Percentiles rank a stretch among this genome's conserved stretches.
Evolutionary conservation across 2,888 invertebrate genomes (phyloP).

Genomic region (Scaptodrosophila latifasciaeformis): DNA sequence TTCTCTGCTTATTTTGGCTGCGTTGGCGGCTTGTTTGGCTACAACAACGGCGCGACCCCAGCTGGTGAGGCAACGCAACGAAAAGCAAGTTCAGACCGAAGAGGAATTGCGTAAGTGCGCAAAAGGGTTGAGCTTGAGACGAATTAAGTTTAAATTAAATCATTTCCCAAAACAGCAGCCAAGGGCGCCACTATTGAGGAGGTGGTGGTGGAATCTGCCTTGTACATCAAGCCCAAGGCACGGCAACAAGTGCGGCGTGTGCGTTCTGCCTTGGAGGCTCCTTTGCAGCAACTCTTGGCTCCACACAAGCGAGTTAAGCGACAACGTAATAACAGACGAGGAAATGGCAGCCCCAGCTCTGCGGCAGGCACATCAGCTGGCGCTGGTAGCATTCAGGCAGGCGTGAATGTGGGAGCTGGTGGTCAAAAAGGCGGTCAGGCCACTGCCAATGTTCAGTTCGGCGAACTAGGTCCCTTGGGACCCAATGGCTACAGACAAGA

Average conservation of each 20-base stretch:
- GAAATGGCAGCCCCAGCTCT: constrained; percentile 6
- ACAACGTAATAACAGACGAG: constrained; percentile 19
- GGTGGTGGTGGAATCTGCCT: constrained; percentile 76
- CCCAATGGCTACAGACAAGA: constrained; percentile 52
- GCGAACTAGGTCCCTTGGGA: constrained; percentile 32
- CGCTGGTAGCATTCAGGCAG: constrained; percentile 35
- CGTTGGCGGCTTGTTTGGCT: constrained; percentile 30
- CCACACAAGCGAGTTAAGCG: constrained; percentile 66
- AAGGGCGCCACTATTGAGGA: constrained; percentile 74
- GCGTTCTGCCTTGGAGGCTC: constrained; percentile 34
- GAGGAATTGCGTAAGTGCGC: constrained; percentile 57
- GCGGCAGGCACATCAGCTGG: constrained; percentile 34
- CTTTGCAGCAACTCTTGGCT: constrained; percentile 33
- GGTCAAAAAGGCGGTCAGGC: no score
- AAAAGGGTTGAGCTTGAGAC: no score
- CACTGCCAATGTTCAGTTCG: constrained; percentile 42
- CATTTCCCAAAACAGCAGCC: constrained; percentile 39
- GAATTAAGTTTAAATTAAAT: not conserved
- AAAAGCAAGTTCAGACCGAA: constrained; percentile 56
- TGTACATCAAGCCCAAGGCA: constrained; percentile 75
- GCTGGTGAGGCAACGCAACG: constrained; percentile 54
- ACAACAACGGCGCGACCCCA: constrained; percentile 52
- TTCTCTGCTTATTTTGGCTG: constrained; percentile 40
- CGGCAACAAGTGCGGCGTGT: constrained; percentile 44
- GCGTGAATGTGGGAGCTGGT: constrained; percentile 43